A percentile compares a stretch with the other conserved stretches of the same genome.
These are phyloP conservation scores for Lottia scabra DNA, from an alignment of 2,888 invertebrate species.

Conservation along the genomic window DNA sequence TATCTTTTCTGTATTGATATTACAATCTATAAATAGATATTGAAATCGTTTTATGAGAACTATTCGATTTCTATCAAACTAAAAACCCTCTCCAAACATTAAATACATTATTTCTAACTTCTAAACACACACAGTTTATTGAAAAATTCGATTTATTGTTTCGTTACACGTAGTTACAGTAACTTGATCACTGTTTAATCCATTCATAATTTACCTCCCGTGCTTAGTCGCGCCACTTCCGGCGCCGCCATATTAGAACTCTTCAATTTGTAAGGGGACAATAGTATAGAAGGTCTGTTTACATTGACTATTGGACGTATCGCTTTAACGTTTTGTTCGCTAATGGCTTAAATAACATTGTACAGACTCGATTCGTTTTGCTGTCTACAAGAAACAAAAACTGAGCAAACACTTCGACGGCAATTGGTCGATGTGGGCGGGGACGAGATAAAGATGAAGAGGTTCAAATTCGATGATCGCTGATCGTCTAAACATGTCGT, in stretches of 20 bases:
- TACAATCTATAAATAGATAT: too few relatives aligned
- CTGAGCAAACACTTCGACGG: conserved; percentile 20
- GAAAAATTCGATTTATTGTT: background rate
- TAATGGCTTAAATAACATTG: background rate
- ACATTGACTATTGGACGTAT: background rate
- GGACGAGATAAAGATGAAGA: background rate
- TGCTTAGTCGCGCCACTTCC: conserved; percentile 4
- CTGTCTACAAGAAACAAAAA: conserved; percentile 26
- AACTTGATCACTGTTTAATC: background rate
- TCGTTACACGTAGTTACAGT: background rate
- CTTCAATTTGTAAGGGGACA: conserved; percentile 2
- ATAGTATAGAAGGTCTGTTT: background rate
- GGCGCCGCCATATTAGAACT: conserved; percentile 3
- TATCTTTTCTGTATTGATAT: too few relatives aligned
- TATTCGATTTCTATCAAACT: too few relatives aligned
- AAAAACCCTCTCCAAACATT: too few relatives aligned
- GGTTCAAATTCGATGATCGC: background rate
- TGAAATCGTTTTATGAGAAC: too few relatives aligned
- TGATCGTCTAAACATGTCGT: background rate
- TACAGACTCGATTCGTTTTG: background rate
- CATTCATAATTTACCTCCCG: background rate
- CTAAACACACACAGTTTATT: too few relatives aligned
- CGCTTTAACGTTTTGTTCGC: conserved; percentile 3
- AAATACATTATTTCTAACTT: too few relatives aligned
- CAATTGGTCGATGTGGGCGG: conserved; percentile 18